A percentile compares a stretch with the other conserved stretches of the same genome.
These are phyloP conservation scores for Hyaena hyaena DNA, from an alignment of 2,113 vertebrate species.

Conservation along the genomic window DNA sequence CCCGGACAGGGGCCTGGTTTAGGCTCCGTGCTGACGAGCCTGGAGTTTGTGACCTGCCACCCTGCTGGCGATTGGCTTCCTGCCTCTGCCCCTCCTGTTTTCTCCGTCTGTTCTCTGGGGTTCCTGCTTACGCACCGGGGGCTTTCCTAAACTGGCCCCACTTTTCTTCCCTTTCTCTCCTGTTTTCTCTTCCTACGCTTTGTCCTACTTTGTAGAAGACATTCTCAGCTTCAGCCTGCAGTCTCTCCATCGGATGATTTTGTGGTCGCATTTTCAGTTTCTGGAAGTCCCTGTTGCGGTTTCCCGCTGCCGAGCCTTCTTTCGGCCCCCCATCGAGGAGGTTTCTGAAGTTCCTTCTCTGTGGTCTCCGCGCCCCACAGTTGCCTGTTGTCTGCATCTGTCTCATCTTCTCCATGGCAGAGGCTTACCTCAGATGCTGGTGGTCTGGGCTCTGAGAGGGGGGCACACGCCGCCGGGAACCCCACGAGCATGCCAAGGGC, in stretches of 20 bases:
- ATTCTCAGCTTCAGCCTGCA: not conserved
- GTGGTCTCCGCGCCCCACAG: not conserved
- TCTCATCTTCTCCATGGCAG: not conserved
- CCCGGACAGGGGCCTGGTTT: not conserved
- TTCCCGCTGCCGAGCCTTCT: not conserved
- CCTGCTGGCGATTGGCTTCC: fast-evolving
- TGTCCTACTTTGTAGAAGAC: not conserved
- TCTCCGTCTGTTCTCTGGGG: not conserved
- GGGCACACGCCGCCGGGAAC: not conserved
- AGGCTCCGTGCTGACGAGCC: fast-evolving
- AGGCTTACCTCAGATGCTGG: not conserved
- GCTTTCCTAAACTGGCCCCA: not conserved
- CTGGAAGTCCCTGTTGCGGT: not conserved
- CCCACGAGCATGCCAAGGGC: not conserved
- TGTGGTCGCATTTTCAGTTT: no score
- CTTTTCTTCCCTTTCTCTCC: not conserved
- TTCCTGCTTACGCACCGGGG: not conserved
- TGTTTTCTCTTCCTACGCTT: not conserved
- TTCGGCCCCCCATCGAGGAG: fast-evolving
- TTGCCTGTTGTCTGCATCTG: not conserved
- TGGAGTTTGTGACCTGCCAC: fast-evolving
- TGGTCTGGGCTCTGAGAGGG: fast-evolving
- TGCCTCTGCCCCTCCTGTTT: not conserved
- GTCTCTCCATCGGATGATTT: fast-evolving
- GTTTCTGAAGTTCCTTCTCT: not conserved